Base-by-base conservation (phyloP, 2,113 vertebrate genomes). In the Hippocampus guttulatus region DNA sequence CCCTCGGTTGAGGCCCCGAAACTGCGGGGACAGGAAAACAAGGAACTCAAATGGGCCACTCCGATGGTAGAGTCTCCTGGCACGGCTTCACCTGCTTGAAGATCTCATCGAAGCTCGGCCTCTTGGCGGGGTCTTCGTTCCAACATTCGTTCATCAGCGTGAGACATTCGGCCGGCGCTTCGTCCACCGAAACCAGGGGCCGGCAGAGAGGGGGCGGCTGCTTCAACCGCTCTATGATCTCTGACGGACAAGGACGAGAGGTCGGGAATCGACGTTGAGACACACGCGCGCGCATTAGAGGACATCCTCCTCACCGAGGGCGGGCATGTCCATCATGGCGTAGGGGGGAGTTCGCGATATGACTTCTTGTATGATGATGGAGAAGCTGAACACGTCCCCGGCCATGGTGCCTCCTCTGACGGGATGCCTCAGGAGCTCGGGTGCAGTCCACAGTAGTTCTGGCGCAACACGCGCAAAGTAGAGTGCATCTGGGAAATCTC, bases 331-430 rank as follows among this genome's bases (percentile, higher is more conserved):
- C 89, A 95, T 83, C 94, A 94, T 95, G 81, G 94, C 93, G 1
- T 93, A 96, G 0, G 95, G 95, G 0, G 81, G 20, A 0, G 90
- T 91, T 11, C 95, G 87, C 58, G 94, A 91, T 73, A 96, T 93
- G 2, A 96, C 93, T 83, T 96, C 95, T 87, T 96, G 95, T 83
- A 95, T 93, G 81, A 96, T 93, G 87, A 96, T 93, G 12, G 92
- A 87, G 64, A 96, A 87, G 68, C 94, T 93, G 79, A 92, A 96
- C n/a, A 95, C 74, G 0, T 96, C 95, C 0, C 94, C 94, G 0
- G 90, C 20, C 61, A 91, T 88, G 0, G 93, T 91, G 0, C 94
- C 95, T 7, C 75, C 84, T 62, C 27, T 27, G 8, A 85, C 55
- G 0, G 77, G 82, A 52, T 41, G 68, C 57, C 86, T 88, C 55